Percentiles rank a stretch among this genome's conserved stretches.
Conservation (phyloP, 2,113 vertebrate genomes). For the Nycticryphes semicollaris region DNA sequence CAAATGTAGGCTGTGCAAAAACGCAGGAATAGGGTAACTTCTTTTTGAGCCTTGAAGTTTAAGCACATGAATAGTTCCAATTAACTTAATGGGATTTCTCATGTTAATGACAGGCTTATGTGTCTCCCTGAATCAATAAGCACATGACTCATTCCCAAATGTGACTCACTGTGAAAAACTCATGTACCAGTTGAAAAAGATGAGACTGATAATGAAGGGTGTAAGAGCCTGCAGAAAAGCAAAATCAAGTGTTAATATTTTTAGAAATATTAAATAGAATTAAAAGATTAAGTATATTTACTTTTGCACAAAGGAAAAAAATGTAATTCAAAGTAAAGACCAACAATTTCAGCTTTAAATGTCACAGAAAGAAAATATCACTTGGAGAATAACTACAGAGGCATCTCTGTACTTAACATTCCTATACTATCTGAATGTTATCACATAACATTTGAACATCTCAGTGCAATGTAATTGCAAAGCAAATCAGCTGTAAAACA, state of each 20-base stretch:
- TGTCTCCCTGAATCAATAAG: neutral
- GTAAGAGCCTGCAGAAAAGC: neutral
- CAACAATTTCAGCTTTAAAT: neutral
- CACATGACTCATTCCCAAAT: conserved; percentile 49
- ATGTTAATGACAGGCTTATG: conserved; percentile 11
- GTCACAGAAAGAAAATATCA: neutral
- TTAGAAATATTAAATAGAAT: neutral
- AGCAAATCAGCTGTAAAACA: conserved; percentile 39
- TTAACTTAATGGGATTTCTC: conserved; percentile 35
- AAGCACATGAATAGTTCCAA: neutral
- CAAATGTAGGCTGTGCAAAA: neutral
- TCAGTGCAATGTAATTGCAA: neutral
- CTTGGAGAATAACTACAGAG: neutral
- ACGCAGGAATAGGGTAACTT: neutral
- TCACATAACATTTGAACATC: conserved; percentile 22
- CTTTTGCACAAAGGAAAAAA: neutral
- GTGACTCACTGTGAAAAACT: conserved; percentile 37
- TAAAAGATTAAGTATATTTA: neutral
- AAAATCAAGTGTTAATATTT: neutral
- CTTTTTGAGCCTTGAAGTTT: neutral
- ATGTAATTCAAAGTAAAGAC: neutral
- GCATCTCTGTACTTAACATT: neutral
- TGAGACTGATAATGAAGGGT: neutral
- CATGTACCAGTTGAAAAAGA: neutral
- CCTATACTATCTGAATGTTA: neutral